Evolutionary conservation across 2,888 invertebrate species (phyloP), one percentile per base, ranked within the genome.

Genomic region (Rutpela maculata): DNA sequence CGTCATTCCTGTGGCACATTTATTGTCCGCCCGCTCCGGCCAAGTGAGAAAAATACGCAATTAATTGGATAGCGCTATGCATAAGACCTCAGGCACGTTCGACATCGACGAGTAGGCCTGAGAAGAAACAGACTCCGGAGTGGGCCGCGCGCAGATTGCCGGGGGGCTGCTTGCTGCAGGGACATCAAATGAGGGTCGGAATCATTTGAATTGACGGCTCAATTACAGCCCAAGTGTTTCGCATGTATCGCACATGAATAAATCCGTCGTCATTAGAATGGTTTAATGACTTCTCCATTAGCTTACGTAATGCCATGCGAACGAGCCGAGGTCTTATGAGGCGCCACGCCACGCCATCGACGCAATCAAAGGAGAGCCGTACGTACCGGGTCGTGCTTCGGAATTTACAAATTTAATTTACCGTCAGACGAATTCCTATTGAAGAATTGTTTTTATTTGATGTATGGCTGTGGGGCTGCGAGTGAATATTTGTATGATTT

Each of bases 181-280:
- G 18, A 56, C 18, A 18, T 19, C 43, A 65, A 65, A 18, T 26
- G n/a, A 55, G 84, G 84, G 80, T 66, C 12, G 75, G 70, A 69
- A 77, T 81, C 77, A 80, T 80, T 73, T 79, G 80, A 81, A 82
- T 81, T 82, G 85, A 85, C 82, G 83, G 82, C 81, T 85, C 85
- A 84, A 84, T 85, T 85, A 84, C 84, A 80, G 74, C 59, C 78
- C 81, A 43, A 65, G 55, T 63, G 75, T 77, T 72, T 74, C 66
- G 68, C 68, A 78, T 68, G 75, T 67, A 65, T 77, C 71, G 65
- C 77, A 77, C 75, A 77, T 77, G 77, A 77, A 79, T 77, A 79
- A 77, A 74, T 76, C 70, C 69, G 76, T 59, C 81, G 72, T 81
- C 80, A 78, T 83, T 79, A 79, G 78, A 78, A 63, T 55, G 73